Evolutionary conservation across 2,113 vertebrate species (phyloP), one percentile per base, ranked within the genome.

Genomic region (Hemibagrus wyckioides): DNA sequence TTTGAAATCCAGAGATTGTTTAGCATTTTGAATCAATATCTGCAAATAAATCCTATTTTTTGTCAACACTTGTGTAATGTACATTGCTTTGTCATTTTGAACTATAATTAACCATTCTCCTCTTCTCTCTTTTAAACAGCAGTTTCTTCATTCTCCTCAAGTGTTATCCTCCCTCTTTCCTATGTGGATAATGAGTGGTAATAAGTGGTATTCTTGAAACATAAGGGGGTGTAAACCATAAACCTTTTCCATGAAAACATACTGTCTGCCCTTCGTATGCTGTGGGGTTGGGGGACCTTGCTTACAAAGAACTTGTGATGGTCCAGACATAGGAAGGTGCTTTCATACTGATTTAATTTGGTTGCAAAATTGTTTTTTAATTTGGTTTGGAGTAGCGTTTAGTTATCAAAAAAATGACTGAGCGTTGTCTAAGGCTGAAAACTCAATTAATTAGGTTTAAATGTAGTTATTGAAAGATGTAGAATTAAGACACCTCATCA

Each of bases 51-150:
- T 93, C 33, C 5, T 91, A 93, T 94, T 94, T n/a, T 94, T 92
- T 82, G 82, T 92, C 91, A 90, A 91, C 86, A 71, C 77, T 90
- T 89, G 92, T 88, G 86, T 73, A 92, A 80, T 92, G 80, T 67
- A 86, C 90, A 93, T 91, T 88, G 90, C 83, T 87, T 84, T 89
- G 87, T 86, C 86, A 90, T 90, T 85, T 89, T 84, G 90, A 89
- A 77, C 93, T 92, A 93, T 92, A 94, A 94, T 96, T 95, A 96
- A 95, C 92, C 91, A 85, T 93, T 86, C 88, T 95, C 92, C 95
- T 90, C 92, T 94, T 95, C 91, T 96, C 93, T 96, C 67, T 88
- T 95, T 93, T 94, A 30, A 95, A 95, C 95, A 96, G 95, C 95
- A 93, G 94, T 94, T 89, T 83, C 86, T 89, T 82, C 89, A 80